These are phyloP conservation scores for Microcebus tavaratra DNA, from an alignment of 2,113 vertebrate species.

Conservation along the genomic window DNA sequence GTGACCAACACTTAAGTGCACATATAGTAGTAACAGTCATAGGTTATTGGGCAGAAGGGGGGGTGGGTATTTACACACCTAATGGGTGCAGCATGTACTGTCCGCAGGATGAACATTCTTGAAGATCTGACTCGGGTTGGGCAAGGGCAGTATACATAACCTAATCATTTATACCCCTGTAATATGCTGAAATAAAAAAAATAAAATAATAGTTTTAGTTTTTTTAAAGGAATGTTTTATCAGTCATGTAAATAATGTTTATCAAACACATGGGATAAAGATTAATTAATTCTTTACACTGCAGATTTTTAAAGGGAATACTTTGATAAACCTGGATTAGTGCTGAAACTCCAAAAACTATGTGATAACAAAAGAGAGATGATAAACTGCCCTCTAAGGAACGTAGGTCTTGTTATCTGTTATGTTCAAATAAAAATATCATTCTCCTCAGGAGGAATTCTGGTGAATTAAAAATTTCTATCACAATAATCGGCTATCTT, in stretches of 20 bases:
- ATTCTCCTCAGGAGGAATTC: not conserved
- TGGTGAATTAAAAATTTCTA: not conserved
- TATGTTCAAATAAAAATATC: not conserved
- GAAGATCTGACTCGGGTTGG: no score
- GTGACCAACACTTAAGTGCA: no score
- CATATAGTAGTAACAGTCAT: no score
- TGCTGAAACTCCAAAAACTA: not conserved
- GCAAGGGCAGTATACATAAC: no score
- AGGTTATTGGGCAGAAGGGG: no score
- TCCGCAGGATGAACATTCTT: no score
- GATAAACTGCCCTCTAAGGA: not conserved
- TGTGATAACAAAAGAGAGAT: not conserved
- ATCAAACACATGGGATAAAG: not conserved
- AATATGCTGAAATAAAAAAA: no score
- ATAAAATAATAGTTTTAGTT: not conserved
- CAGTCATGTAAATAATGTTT: not conserved
- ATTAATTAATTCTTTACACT: not conserved
- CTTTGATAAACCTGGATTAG: not conserved
- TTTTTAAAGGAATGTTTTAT: not conserved
- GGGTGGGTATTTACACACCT: no score
- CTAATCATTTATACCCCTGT: no score
- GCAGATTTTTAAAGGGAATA: not conserved
- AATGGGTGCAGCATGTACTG: no score
- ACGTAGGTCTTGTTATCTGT: not conserved
- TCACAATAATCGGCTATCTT: not conserved